Evolutionary conservation across 2,888 invertebrate genomes (phyloP).

Genomic region (Mesorhabditis spiculigera): DNA sequence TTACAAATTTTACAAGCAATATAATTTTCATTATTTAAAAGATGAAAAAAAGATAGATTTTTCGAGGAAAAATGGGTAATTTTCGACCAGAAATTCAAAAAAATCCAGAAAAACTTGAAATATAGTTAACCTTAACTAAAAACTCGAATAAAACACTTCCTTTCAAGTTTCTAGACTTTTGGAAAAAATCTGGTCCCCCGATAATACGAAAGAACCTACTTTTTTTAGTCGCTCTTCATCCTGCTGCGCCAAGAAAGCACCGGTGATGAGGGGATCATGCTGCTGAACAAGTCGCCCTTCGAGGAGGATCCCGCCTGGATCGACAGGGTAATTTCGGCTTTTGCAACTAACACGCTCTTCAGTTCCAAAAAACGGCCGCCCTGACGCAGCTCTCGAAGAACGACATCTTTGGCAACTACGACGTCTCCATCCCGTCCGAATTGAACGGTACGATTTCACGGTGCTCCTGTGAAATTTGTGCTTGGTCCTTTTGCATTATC

Average conservation of each 20-base stretch:
- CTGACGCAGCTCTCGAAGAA: conserved; percentile 41
- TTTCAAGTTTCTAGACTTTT: too few species aligned
- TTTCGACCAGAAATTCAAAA: neutral
- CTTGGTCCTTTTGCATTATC: neutral
- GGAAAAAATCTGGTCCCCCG: too few species aligned
- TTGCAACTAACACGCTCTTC: neutral
- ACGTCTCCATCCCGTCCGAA: conserved; percentile 17
- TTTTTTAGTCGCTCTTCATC: conserved; percentile 40
- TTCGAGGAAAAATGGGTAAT: neutral
- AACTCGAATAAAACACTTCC: too few species aligned
- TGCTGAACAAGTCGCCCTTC: conserved; percentile 49
- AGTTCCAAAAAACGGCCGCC: conserved; percentile 18
- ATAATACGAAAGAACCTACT: too few species aligned
- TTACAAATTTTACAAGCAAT: conserved; percentile 9
- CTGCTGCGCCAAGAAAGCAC: conserved; percentile 32
- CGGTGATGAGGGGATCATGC: conserved; percentile 43
- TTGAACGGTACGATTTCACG: conserved; percentile 32
- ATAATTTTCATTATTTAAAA: conserved; percentile 12
- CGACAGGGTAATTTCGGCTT: neutral
- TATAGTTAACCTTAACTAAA: too few species aligned
- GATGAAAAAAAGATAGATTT: neutral
- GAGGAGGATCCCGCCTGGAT: conserved; percentile 30
- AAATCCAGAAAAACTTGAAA: too few species aligned
- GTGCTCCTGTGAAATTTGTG: neutral
- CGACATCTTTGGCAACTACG: conserved; percentile 50